Percentiles rank a stretch among this genome's conserved stretches.
phyloP scores from a whole-genome alignment of 2,888 invertebrate genomes.

The Apodemia mormo region DNA sequence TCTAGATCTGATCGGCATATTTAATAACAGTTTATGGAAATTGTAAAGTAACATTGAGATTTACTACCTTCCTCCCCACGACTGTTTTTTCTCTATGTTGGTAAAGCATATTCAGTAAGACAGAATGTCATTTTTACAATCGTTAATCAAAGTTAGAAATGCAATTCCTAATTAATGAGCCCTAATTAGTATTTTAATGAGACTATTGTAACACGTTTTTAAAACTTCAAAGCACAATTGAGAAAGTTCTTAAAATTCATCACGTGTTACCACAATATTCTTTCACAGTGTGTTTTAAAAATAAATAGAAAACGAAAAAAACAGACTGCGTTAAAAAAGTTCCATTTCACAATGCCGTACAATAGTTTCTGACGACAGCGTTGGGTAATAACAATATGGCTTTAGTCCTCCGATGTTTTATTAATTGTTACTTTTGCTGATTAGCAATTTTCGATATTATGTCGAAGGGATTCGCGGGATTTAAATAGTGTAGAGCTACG shows the following conservation, averaged over 20 bases:
- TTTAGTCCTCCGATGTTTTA: slow-evolving; percentile 7
- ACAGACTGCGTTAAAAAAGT: slow-evolving; percentile 44
- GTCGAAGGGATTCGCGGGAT: not conserved
- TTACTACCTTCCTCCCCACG: too few relatives aligned
- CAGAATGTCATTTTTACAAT: not conserved
- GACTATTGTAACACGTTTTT: not conserved
- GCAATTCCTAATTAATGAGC: not conserved
- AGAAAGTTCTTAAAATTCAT: slow-evolving; percentile 72
- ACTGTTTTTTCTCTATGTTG: too few relatives aligned
- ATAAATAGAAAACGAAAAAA: slow-evolving; percentile 32
- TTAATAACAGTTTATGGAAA: too few relatives aligned
- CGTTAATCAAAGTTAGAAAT: not conserved
- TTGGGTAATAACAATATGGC: slow-evolving; percentile 49
- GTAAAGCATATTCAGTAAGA: too few relatives aligned
- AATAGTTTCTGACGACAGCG: slow-evolving; percentile 68
- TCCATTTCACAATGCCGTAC: slow-evolving; percentile 61
- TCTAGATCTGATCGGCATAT: too few relatives aligned
- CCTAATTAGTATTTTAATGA: not conserved
- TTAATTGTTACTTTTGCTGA: slow-evolving; percentile 9
- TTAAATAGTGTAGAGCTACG: not conserved
- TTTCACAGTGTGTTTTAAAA: slow-evolving; percentile 64
- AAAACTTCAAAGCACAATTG: slow-evolving; percentile 1
- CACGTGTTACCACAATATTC: slow-evolving; percentile 60
- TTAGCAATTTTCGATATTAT: not conserved
- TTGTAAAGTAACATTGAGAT: too few relatives aligned